Evolutionary conservation across 1,140 invertebrate genomes (phyloP), one percentile per base, ranked within the genome.

Genomic region (Tetramorium simillimum): DNA sequence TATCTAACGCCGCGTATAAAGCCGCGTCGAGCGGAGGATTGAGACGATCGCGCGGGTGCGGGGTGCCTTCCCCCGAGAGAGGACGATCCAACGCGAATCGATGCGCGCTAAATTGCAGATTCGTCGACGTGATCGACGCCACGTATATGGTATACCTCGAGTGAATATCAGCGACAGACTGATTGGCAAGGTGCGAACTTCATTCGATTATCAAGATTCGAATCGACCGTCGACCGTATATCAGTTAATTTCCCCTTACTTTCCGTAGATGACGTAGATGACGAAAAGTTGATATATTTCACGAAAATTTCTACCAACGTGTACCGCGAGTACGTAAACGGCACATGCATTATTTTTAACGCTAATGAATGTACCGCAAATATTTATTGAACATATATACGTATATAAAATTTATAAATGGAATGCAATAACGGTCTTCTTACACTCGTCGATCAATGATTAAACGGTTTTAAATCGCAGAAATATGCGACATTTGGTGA

Each of bases 1-100:
- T 90, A 89, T 86, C 88, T 89, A 80, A 81, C 75, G 58, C 69
- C 72, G 72, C 85, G 76, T 65, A 78, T 85, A 90, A 88, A 72
- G 76, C 85, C 75, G 70, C 73, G 81, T 80, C 81, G 88, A 63
- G 76, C 78, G 86, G 80, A 69, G 73, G 80, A 87, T 87, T 77
- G 86, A 86, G 89, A 90, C 84, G 86, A 67, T 84, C 51, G 81
- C 80, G 62, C 70, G 76, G 28, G 85, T 18, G 75, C 62, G 62
- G 84, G 18, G 62, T n/a, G n/a, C 24, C 18, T n/a, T 18, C 18
- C n/a, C 21, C 21, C 85, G 88, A 89, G 89, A 88, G 65, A 88
- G 65, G 70, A 67, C 62, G 78, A 86, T 84, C 70, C 53, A 56
- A 78, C 58, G 62, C n/a, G 77, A 51, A 88, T 81, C 63, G 86